Evolutionary conservation across 2,888 invertebrate species (phyloP), one percentile per base, ranked within the genome.

Genomic region (Eurytoma californica): DNA sequence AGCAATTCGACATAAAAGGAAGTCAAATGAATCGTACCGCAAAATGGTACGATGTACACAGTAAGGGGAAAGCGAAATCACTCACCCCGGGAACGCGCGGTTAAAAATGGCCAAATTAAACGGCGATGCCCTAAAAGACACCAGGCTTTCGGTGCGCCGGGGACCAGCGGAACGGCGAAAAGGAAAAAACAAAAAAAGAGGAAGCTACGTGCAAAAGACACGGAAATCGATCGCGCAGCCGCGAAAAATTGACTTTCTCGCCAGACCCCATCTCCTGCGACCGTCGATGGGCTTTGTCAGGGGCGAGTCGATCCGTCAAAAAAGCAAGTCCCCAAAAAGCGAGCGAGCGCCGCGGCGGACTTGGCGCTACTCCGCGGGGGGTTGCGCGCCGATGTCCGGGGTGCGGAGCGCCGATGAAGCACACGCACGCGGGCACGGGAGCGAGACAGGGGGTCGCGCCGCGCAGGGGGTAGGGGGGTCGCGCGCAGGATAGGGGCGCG

Each of bases 211-310:
- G 12, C 7, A 30, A 47, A 13, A 47, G 63, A 63, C 39, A 39
- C 7, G 39, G 39, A n/a, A 63, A 47, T 63, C 47, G 63, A 18
- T 60, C 60, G 47, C 18, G 9, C 5, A 30, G 30, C 3, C 3
- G 30, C 3, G 30, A 20, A 68, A 75, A 75, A 75, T 75, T 75
- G 75, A 67, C 75, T 74, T 74, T 57, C 47, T 58, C 49, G 47
- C 72, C 61, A 63, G 39, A 13, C 30, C 55, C 12, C 55, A 5
- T 5, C 53, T 14, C 14, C 58, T 14, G 14, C 55, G n/a, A 30
- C 16, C 16, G 53, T 47, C n/a, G n/a, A 51, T 13, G 14, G 51
- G 14, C 9, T 16, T 13, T 14, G 51, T n/a, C 14, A 20, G 55
- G 3, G 53, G n/a, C 4, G 3, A 28, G 77, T 28, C 67, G 61